These are phyloP conservation scores for Argya squamiceps DNA, from an alignment of 2,797 vertebrate species.

Conservation along the genomic window DNA sequence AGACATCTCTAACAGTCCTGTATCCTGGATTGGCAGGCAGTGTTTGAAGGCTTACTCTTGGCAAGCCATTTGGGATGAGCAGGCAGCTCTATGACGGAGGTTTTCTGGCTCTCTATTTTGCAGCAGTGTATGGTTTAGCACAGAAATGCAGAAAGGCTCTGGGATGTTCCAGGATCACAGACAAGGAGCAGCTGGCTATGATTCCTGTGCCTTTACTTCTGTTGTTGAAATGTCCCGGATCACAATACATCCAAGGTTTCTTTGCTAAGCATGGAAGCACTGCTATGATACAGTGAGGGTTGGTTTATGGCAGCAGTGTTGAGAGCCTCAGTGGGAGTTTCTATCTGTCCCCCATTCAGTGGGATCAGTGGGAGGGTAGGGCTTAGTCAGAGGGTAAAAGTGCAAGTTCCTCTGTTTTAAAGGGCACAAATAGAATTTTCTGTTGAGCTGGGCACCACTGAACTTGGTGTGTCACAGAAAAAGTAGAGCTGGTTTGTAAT, in stretches of 20 bases:
- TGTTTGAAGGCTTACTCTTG: not conserved
- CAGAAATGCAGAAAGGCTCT: not conserved
- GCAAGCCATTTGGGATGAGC: not conserved
- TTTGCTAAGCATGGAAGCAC: not conserved
- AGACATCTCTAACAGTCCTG: not conserved
- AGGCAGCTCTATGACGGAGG: not conserved
- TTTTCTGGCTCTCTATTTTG: not conserved
- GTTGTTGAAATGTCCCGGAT: not conserved
- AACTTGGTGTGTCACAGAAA: not conserved
- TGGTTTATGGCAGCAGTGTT: not conserved
- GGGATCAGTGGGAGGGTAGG: not conserved
- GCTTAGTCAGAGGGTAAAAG: not conserved
- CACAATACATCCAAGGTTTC: not conserved
- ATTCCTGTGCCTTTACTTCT: not conserved
- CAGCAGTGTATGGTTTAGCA: not conserved
- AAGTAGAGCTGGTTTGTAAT: not conserved
- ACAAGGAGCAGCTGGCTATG: not conserved
- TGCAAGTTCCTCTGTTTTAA: not conserved
- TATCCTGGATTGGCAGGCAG: not conserved
- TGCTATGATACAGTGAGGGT: not conserved
- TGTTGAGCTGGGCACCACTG: not conserved
- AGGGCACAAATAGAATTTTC: not conserved
- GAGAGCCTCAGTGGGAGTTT: not conserved
- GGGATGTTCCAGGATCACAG: not conserved
- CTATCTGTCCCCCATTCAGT: not conserved